Evolutionary conservation across 2,888 invertebrate genomes (phyloP), one percentile per base, ranked within the genome.

Genomic region (Acleris literana): DNA sequence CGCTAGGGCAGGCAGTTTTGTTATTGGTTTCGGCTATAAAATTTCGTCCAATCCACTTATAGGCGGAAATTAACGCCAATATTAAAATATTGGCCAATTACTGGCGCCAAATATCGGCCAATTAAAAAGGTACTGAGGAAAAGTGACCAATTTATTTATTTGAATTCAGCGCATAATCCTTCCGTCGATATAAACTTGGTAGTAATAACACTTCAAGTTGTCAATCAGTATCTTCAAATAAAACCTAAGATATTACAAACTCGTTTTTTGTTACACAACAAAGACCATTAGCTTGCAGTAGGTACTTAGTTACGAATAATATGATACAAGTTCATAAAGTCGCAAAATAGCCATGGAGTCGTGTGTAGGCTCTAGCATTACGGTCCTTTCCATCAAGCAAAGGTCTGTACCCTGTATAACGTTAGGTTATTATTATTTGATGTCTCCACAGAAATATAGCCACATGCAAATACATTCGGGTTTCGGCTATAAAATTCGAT

Each of bases 401-500:
- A 39, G 3, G 39, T 11, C 39, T 39, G 39, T 39, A 4, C 39
- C 39, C 39, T 2, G 39, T 13, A 0, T 39, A 39, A 17, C 17
- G 17, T 17, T 16, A 16, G 46, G 6, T n/a, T 46, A 46, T 46
- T 46, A 46, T 2, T 43, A 33, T 43, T 55, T 43, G 18, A 54
- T 54, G 55, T 20, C 55, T 1, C 16, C 16, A 13, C 6, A 54
- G 54, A 54, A 39, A 54, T 54, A 53, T 53, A 53, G 53, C 29
- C 54, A 54, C 33, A 43, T 33, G 20, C 16, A 43, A 20, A 55
- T 17, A 43, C 43, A 43, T 51, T 60, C 51, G 18, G 20, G 44
- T 56, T 60, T 60, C 29, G 43, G 22, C 49, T 60, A 55, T 65
- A 56, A 65, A 64, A 56, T 44, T 16, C n/a, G 20, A 18, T 16